These are phyloP conservation scores for Drosophila bocki DNA, from an alignment of 1,140 invertebrate genomes.

Conservation along the genomic window DNA sequence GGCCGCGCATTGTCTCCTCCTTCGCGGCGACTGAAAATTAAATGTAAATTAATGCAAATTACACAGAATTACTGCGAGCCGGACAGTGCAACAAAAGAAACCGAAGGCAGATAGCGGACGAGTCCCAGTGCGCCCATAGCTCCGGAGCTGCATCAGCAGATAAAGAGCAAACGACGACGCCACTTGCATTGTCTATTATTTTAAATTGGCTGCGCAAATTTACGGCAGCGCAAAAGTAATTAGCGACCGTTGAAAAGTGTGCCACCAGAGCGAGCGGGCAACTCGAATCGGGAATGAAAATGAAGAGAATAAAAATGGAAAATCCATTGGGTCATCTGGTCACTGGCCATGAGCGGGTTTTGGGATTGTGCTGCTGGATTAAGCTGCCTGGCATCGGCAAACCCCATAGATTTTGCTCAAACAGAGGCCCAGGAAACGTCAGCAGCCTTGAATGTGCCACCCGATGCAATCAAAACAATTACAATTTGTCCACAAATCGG, in stretches of 20 bases:
- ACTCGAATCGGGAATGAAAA: constrained; percentile 22
- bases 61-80: constrained; percentile 67
- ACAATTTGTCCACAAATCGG: constrained; percentile 32
- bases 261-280: constrained; percentile 40
- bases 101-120: constrained; percentile 17
- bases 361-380: not conserved
- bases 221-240: constrained; percentile 78
- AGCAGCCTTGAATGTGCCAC: constrained; percentile 26
- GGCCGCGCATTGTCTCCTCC: constrained; percentile 45
- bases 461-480: constrained; percentile 46
- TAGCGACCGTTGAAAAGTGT: constrained; percentile 66
- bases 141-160: constrained; percentile 61
- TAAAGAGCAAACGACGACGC: constrained; percentile 60
- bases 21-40: constrained; percentile 57
- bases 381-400: not conserved
- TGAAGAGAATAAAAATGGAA: constrained; percentile 13
- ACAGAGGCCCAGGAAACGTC: not conserved
- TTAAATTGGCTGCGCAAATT: constrained; percentile 80
- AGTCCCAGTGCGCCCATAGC: constrained; percentile 31
- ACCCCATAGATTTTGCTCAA: not conserved
- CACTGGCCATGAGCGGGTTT: not conserved
- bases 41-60: constrained; percentile 83
- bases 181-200: constrained; percentile 77
- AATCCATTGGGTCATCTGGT: constrained; percentile 25
- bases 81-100: constrained; percentile 59